These are phyloP conservation scores for Athene cunicularia DNA, from an alignment of 2,113 vertebrate species.

Conservation along the genomic window DNA sequence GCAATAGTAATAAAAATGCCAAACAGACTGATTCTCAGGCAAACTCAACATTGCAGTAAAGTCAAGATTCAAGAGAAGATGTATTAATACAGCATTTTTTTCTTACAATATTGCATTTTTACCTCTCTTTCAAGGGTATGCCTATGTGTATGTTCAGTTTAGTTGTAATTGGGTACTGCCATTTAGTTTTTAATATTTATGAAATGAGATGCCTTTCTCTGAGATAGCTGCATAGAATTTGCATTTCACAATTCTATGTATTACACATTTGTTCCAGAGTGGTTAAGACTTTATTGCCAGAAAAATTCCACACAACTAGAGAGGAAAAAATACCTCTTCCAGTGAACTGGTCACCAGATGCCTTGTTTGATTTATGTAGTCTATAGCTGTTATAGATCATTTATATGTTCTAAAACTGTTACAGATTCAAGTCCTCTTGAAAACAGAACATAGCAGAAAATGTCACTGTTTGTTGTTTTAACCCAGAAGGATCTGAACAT, in stretches of 20 bases:
- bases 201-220: not conserved
- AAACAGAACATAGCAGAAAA: constrained; percentile 22
- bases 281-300: constrained; percentile 47
- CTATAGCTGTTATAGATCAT: constrained; percentile 3
- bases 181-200: constrained; percentile 51
- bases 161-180: constrained; percentile 10
- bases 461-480: not conserved
- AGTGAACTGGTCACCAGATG: not conserved
- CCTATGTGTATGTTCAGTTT: constrained; percentile 2
- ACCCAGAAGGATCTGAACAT: not conserved
- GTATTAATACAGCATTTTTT: constrained; percentile 57
- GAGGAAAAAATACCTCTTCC: not conserved
- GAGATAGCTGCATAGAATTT: not conserved
- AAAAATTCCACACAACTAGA: not conserved
- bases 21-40: constrained; percentile 75
- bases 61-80: constrained; percentile 64
- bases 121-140: constrained; percentile 16
- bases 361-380: not conserved
- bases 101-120: constrained; percentile 53
- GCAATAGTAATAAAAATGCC: constrained; percentile 78
- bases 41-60: constrained; percentile 67
- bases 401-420: constrained; percentile 5
- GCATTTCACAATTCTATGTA: not conserved
- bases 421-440: not conserved
- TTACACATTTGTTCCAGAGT: not conserved